Base-by-base conservation (phyloP, 2,113 vertebrate species). In the Zapus hudsonius region DNA sequence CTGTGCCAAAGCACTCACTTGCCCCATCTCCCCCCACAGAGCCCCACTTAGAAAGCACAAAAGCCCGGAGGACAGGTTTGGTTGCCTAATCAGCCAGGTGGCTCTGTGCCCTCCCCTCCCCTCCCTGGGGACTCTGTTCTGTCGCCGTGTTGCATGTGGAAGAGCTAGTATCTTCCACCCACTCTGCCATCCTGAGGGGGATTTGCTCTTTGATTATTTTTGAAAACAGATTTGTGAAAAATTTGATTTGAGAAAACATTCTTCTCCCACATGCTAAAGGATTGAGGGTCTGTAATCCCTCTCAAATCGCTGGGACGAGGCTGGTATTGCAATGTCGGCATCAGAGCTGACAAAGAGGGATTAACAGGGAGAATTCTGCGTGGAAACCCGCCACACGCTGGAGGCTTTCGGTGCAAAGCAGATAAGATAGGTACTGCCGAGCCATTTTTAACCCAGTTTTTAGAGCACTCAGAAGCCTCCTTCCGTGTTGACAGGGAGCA, bases 381-480 rank as follows among this genome's bases (percentile, higher is more conserved):
- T 97, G 98, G 97, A 98, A 98, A 97, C 97, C 98, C 97, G 97
- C 97, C 96, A 61, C 93, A 81, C 93, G 90, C 97, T 55, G 87
- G 96, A 97, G 97, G 98, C 97, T 98, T 98, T 98, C 97, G 96
- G 97, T 84, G 88, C 92, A 98, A 98, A 98, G 98, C 96, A 98
- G 98, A 98, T 98, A 97, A 98, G 98, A 97, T 96, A 97, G 98
- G 98, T 96, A 95, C 95, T 87, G 96, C 95, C 96, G 91, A 98
- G 98, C 98, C 98, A 94, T 98, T 98, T 98, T 96, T 98, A 98
- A 98, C 98, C 98, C 97, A 98, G 96, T 98, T 98, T 98, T 96
- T 87, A 97, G 96, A 96, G 96, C 96, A 70, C 88, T 95, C 84
- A 0, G 75, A 72, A 89, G 79, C 93, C 89, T 95, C 94, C 95